Evolutionary conservation across 2,888 invertebrate species (phyloP).

Genomic region (Trachelus iudaicus): DNA sequence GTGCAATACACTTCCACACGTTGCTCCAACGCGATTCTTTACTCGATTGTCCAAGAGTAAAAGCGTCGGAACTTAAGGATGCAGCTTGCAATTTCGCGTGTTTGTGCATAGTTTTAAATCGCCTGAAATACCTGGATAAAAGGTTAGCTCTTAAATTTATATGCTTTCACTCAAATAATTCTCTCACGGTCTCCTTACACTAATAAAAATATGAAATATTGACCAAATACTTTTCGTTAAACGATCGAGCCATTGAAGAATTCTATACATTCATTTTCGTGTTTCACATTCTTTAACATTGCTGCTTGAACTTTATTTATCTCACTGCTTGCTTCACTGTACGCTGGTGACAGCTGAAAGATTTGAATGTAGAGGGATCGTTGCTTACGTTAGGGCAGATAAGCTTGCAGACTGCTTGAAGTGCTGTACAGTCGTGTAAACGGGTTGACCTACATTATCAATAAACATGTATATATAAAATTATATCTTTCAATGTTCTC

Average conservation of each 20-base stretch:
- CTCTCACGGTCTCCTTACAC: neutral
- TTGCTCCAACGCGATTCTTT: neutral
- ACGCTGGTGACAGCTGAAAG: neutral
- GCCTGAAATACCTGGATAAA: neutral
- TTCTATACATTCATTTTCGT: neutral
- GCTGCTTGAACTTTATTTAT: neutral
- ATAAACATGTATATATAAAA: conserved; percentile 22
- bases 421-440: conserved; percentile 32
- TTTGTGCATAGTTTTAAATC: neutral
- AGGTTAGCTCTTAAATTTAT: neutral
- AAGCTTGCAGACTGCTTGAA: neutral
- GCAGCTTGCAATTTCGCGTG: neutral
- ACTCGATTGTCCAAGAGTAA: neutral
- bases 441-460: conserved; percentile 51
- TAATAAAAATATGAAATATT: neutral
- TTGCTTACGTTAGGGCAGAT: neutral
- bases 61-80: neutral
- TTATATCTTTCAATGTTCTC: neutral
- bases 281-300: neutral
- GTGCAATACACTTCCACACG: neutral
- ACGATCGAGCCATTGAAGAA: neutral
- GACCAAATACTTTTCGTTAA: neutral
- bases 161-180: neutral
- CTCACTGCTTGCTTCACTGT: neutral
- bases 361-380: neutral